Evolutionary conservation across 2,888 invertebrate genomes (phyloP), one percentile per base, ranked within the genome.

Genomic region (Epistrophe eligans): DNA sequence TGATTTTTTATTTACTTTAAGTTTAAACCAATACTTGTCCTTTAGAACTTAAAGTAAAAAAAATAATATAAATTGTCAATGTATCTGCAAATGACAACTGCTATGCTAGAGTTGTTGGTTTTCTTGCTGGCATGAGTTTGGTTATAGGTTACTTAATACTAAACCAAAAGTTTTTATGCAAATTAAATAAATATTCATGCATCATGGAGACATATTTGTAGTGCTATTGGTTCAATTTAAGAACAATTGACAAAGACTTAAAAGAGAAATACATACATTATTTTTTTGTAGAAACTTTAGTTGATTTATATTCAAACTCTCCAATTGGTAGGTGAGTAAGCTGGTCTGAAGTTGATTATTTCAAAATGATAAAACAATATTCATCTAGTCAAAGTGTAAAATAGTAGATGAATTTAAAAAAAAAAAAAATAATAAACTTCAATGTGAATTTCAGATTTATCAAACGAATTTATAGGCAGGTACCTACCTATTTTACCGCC

Each of bases 101-200:
- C 8, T 60, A 7, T 40, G 9, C 10, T 24, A 24, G 24, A 24
- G 24, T 24, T 38, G 24, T 24, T 38, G 10, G 4, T n/a, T 10
- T n/a, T 7, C 8, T 32, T 19, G 60, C 0, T 77, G 45, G 32
- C 72, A 52, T 79, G 70, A 62, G 71, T n/a, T 70, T 43, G 19
- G 35, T 45, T 74, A 24, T 24, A 79, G 60, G 40, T 62, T 62
- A 40, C 60, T 40, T 15, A 62, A 62, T 74, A 17, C 70, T n/a
- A 73, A 62, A 85, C 62, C 55, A 81, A 55, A 28, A 77, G 77
- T 81, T 81, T 81, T 38, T 70, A 81, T 85, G 77, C 81, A 77
- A 77, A 81, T 77, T 70, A 55, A 85, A 85, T 85, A 70, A 77
- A 81, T 77, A 81, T 85, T 70, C 77, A 77, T 73, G 77, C 50